These are phyloP conservation scores for Streptopelia turtur DNA, from an alignment of 2,797 vertebrate species.

Conservation along the genomic window DNA sequence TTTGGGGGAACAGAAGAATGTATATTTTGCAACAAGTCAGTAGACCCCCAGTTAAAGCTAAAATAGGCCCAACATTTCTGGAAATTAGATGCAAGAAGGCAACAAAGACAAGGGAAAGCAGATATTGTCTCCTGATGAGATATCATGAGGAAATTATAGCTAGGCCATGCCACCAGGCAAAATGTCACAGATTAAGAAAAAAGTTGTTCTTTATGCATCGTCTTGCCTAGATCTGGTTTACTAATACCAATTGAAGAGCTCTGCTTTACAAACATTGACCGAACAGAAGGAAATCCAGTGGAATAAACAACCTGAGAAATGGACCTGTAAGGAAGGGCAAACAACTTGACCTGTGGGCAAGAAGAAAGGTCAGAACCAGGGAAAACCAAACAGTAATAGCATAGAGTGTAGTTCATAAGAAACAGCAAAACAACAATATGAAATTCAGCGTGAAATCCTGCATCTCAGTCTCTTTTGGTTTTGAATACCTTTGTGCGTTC, in stretches of 20 bases:
- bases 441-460: background rate
- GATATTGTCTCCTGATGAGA: background rate
- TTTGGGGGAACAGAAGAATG: background rate
- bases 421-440: background rate
- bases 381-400: background rate
- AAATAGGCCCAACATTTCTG: background rate
- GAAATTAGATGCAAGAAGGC: background rate
- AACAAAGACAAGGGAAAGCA: background rate
- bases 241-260: background rate
- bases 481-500: slow-evolving; percentile 91
- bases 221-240: background rate
- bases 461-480: background rate
- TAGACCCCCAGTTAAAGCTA: background rate
- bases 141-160: background rate
- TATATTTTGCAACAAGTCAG: background rate
- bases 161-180: background rate
- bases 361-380: background rate
- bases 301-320: background rate
- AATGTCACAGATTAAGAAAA: background rate
- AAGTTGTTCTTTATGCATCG: background rate
- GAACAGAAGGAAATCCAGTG: background rate
- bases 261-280: background rate
- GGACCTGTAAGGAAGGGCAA: background rate
- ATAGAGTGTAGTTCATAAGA: background rate
- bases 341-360: background rate